Evolutionary conservation across 2,797 vertebrate species (phyloP).

Genomic region (Tokudaia tokunoshimensis): DNA sequence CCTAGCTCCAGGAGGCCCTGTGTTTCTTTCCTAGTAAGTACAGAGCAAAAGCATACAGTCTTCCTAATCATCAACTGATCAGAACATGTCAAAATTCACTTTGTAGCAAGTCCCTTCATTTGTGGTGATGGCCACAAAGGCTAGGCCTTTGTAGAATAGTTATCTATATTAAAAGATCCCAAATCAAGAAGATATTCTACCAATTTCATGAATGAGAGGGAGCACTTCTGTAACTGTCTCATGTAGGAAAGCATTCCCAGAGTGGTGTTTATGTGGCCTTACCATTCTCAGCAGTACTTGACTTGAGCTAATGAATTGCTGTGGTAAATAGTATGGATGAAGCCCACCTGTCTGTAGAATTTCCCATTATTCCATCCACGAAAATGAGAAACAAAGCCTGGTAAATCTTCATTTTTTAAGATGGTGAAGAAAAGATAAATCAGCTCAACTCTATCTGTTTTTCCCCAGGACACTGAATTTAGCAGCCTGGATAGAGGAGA

Average conservation of each 20-base stretch:
- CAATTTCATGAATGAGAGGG: slow-evolving; percentile 19
- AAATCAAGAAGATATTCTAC: slow-evolving; percentile 14
- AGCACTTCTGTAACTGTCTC: slow-evolving; percentile 40
- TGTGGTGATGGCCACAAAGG: neutral
- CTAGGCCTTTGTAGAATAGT: neutral
- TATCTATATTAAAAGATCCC: neutral
- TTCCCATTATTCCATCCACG: slow-evolving; percentile 71
- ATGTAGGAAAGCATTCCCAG: slow-evolving; percentile 41
- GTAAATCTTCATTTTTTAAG: slow-evolving; percentile 57
- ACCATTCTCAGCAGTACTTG: slow-evolving; percentile 75
- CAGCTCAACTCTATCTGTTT: slow-evolving; percentile 47
- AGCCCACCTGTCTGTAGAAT: slow-evolving; percentile 82
- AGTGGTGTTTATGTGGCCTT: slow-evolving; percentile 41
- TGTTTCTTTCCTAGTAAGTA: too few relatives aligned
- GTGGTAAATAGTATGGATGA: slow-evolving; percentile 80
- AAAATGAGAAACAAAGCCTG: slow-evolving; percentile 73
- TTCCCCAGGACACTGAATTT: slow-evolving; percentile 52
- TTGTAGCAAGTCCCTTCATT: neutral
- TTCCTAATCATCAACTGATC: neutral
- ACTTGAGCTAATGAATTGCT: slow-evolving; percentile 82
- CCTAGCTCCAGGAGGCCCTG: neutral
- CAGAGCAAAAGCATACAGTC: neutral
- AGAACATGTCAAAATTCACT: neutral
- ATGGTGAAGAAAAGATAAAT: slow-evolving; percentile 36
- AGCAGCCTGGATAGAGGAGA: neutral